Base-by-base conservation (phyloP, 2,797 vertebrate species). In the Ficedula albicollis region DNA sequence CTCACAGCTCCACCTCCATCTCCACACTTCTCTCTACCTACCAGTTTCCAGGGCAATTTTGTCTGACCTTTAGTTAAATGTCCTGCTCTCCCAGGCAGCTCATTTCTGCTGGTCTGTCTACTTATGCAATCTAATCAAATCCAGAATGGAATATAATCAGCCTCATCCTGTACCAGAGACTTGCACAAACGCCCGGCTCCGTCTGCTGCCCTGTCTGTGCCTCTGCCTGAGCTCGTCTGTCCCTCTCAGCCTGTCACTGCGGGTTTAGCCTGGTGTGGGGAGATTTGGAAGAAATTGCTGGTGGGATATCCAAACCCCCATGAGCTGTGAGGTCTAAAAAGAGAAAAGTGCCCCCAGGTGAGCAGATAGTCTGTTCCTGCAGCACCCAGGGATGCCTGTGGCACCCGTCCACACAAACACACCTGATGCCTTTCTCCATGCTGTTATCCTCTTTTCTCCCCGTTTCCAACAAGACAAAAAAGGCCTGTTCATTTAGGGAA, bases 21-120 rank as follows among this genome's bases (percentile, higher is more conserved):
- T 90, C 74, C 69, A 69, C 85, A 46, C 91, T 79, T 79, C 44
- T 67, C 85, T 87, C 66, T 87, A 46, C 36, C 70, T 55, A 82
- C 84, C 59, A 91, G 73, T 90, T 96, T 96, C 87, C 80, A 93
- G 91, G 87, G 93, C 96, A 95, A 97, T 96, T 96, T 97, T 90
- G 60, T 93, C 70, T 96, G 96, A 97, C 96, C 96, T 97, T 97
- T 96, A 94, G 93, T 95, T 96, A 95, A 95, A 96, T 91, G 90
- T 93, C 95, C 96, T 95, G 83, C 95, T 91, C 76, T 96, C 82
- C 67, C 94, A 95, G 94, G 93, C 95, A 93, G 87, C 91, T 96
- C 89, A 79, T 96, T 96, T 96, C 93, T 96, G 94, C 94, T 74
- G 89, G 44, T 88, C 93, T 96, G 95, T 94, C 96, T 96, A 59